These are phyloP conservation scores for Sus cebifrons DNA, from an alignment of 2,797 vertebrate genomes.

Conservation along the genomic window DNA sequence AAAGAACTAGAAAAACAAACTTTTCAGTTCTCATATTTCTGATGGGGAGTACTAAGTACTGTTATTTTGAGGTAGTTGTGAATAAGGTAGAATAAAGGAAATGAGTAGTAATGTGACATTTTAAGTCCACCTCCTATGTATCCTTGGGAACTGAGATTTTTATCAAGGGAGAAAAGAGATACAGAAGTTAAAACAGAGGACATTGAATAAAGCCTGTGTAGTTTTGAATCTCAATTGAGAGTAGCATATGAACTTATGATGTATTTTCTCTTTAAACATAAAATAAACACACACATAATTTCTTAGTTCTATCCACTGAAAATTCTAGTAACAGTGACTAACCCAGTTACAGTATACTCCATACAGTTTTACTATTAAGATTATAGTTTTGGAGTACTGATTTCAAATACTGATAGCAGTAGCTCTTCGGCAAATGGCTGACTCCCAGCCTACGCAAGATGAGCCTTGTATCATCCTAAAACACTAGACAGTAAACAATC, in stretches of 20 bases:
- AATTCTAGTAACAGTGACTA: constrained; percentile 55
- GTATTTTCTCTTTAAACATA: constrained; percentile 63
- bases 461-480: neutral
- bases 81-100: constrained; percentile 28
- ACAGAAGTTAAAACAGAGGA: constrained; percentile 31
- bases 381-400: constrained; percentile 33
- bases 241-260: neutral
- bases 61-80: neutral
- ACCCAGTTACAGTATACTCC: neutral
- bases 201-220: neutral
- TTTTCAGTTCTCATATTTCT: constrained; percentile 60
- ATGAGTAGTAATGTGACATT: constrained; percentile 20
- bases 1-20: constrained; percentile 30
- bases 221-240: neutral
- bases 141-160: constrained; percentile 41
- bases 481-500: neutral
- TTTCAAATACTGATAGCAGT: constrained; percentile 35
- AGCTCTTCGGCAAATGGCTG: neutral
- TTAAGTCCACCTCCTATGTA: constrained; percentile 12
- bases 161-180: constrained; percentile 22
- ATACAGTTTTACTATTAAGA: neutral
- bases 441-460: neutral
- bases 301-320: constrained; percentile 37
- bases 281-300: neutral
- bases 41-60: neutral